Conservation (phyloP, 2,797 vertebrate species). For the Sternarchorhynchus goeldii region DNA sequence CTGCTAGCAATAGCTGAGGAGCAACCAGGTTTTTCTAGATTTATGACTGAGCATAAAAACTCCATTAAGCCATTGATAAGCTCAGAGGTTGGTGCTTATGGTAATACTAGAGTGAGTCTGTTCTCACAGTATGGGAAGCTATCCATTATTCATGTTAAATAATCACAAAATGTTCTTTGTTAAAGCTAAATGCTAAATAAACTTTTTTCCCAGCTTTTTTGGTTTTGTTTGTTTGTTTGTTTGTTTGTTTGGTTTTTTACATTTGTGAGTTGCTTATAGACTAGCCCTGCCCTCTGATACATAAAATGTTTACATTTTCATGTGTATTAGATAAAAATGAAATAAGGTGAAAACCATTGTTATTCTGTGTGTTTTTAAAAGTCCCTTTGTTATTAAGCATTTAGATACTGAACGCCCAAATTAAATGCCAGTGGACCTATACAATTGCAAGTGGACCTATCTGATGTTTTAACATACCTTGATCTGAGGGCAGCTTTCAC, state of each 20-base stretch:
- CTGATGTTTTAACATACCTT: background rate
- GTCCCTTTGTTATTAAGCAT: background rate
- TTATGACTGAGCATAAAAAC: background rate
- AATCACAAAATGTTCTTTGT: background rate
- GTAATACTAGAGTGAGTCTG: background rate
- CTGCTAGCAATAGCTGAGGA: background rate
- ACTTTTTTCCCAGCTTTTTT: too few species aligned
- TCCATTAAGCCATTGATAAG: background rate
- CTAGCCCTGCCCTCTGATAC: background rate
- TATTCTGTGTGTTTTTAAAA: background rate
- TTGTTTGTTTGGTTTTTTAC: too few species aligned
- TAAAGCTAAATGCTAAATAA: too few species aligned
- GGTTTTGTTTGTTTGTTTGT: too few species aligned
- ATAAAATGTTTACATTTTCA: constrained; percentile 1
- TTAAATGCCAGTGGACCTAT: background rate
- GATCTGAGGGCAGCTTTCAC: background rate
- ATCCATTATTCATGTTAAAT: background rate
- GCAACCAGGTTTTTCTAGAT: background rate
- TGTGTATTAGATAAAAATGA: background rate
- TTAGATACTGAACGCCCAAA: background rate
- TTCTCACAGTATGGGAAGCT: background rate
- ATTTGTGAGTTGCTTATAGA: background rate
- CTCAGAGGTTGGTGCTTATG: background rate
- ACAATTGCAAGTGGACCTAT: background rate
- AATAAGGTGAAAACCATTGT: background rate